A percentile compares a stretch with the other conserved stretches of the same genome.
Evolutionary conservation across 2,797 vertebrate species (phyloP).

Genomic region (Acanthurus leucopareius): DNA sequence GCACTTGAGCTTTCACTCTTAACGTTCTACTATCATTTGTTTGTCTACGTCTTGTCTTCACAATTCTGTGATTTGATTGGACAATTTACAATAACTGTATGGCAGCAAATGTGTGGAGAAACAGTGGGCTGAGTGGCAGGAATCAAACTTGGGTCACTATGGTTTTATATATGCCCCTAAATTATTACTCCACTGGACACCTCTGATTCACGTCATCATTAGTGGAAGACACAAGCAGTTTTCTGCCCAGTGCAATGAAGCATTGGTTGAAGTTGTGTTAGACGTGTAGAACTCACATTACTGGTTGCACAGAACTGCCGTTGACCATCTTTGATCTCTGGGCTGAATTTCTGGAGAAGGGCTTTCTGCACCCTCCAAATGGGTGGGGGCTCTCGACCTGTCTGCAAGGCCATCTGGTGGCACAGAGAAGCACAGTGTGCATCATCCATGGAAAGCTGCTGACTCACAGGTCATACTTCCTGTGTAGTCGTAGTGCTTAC

Average conservation of each 20-base stretch:
- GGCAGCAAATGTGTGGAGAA: too few species aligned
- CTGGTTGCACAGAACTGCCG: slow-evolving; percentile 95
- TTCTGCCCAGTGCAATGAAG: too few species aligned
- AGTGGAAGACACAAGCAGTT: not conserved
- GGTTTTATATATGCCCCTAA: not conserved
- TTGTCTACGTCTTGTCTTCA: too few species aligned
- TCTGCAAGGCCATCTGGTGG: slow-evolving; percentile 90
- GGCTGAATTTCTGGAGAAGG: slow-evolving; percentile 94
- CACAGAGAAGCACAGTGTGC: slow-evolving; percentile 7
- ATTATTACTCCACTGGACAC: not conserved
- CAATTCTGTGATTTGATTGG: too few species aligned
- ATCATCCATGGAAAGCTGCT: not conserved
- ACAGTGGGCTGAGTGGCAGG: too few species aligned
- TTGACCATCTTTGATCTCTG: slow-evolving; percentile 95
- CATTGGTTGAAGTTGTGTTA: too few species aligned
- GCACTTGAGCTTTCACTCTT: too few species aligned
- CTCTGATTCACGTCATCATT: not conserved
- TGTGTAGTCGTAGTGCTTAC: slow-evolving; percentile 66
- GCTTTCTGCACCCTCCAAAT: slow-evolving; percentile 97
- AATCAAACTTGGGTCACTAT: too few species aligned
- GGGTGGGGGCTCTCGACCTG: slow-evolving; percentile 92
- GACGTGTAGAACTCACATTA: slow-evolving; percentile 87
- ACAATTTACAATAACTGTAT: too few species aligned
- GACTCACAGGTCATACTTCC: not conserved
- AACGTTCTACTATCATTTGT: too few species aligned